Evolutionary conservation across 2,797 vertebrate species (phyloP), one percentile per base, ranked within the genome.

Genomic region (Dicrostonyx torquatus): DNA sequence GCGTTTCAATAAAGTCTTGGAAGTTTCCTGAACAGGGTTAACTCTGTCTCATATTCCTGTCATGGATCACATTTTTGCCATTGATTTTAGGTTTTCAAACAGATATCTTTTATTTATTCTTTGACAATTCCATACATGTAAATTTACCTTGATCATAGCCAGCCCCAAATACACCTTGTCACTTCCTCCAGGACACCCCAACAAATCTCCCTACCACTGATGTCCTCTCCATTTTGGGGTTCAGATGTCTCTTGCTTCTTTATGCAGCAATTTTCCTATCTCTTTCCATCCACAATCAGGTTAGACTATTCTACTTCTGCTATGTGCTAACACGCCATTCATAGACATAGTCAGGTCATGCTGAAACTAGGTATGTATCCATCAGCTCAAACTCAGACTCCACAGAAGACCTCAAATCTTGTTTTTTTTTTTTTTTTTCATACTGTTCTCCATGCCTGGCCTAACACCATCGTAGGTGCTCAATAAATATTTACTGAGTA

Each of bases 401-500:
- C 24, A 20, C 0, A 40, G 48, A 82, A 11, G 37, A 79, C 34
- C 40, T 53, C n/a, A 8, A 13, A 24, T 83, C 60, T 95, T 89
- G 45, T 18, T 89, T 85, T n/a, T n/a, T n/a, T n/a, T n/a, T n/a
- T n/a, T n/a, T n/a, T n/a, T 93, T 90, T 58, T 58, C 58, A 68
- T 89, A 17, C 5, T 53, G n/a, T 83, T 17, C 34, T 31, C 58
- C 13, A 34, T 37, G 45, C 2, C 50, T 92, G 62, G 22, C 9
- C 18, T 4, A 6, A 31, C 10, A 37, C 24, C 17, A 31, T 73
- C 31, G 2, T 66, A 85, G 73, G 14, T 91, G 9, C 64, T 90
- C 60, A 80, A 7, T 88, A 90, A 93, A 83, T 89, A 29, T 37
- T 82, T 89, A 22, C 79, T 72, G 83, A 93, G 76, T 68, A 89